These are phyloP conservation scores for Myotis yumanensis DNA, from an alignment of 2,113 vertebrate species.

Conservation along the genomic window DNA sequence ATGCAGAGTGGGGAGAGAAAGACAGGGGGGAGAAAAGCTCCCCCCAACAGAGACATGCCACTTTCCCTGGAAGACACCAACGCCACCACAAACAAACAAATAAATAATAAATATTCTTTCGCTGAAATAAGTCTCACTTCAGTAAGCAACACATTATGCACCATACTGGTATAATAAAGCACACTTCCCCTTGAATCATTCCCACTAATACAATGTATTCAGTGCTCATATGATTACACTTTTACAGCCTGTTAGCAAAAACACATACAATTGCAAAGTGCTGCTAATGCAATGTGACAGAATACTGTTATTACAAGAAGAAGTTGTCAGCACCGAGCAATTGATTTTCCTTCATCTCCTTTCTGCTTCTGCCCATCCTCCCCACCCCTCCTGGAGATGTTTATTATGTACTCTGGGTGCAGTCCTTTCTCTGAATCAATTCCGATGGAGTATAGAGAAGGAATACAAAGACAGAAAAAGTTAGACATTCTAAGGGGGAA, in stretches of 20 bases:
- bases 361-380: slow-evolving; percentile 39
- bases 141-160: slow-evolving; percentile 75
- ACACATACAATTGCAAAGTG: slow-evolving; percentile 72
- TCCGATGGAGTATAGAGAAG: background rate
- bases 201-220: slow-evolving; percentile 71
- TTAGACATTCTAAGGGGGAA: background rate
- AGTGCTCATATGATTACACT: slow-evolving; percentile 75
- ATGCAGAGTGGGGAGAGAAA: background rate
- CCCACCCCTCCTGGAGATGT: slow-evolving; percentile 57
- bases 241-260: slow-evolving; percentile 77
- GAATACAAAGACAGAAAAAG: background rate
- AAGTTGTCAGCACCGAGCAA: slow-evolving; percentile 71
- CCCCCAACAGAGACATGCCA: background rate
- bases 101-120: slow-evolving; percentile 74
- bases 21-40: background rate
- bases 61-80: slow-evolving; percentile 26
- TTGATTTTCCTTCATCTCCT: slow-evolving; percentile 70
- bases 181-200: slow-evolving; percentile 40
- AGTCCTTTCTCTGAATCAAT: slow-evolving; percentile 61
- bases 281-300: slow-evolving; percentile 74
- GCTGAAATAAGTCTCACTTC: slow-evolving; percentile 75
- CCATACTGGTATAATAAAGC: slow-evolving; percentile 69
- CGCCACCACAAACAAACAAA: slow-evolving; percentile 60
- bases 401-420: slow-evolving; percentile 57
- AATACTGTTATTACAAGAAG: slow-evolving; percentile 72